Conservation (phyloP, 2,797 vertebrate species). For the Myripristis murdjan region DNA sequence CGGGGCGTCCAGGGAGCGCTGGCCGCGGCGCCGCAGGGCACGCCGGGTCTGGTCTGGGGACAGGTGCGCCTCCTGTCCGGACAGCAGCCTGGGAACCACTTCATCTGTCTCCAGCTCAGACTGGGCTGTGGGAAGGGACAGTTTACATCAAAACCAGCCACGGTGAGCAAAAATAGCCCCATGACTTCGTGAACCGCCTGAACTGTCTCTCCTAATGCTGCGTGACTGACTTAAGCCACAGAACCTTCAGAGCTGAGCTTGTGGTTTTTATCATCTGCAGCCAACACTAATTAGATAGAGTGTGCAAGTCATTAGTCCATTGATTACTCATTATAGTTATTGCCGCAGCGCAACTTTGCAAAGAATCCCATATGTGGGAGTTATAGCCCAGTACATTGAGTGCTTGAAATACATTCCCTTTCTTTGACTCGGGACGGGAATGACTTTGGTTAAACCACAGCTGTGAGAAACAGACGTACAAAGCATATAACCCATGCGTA, state of each 20-base stretch:
- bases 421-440: not conserved
- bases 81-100: conserved; percentile 79
- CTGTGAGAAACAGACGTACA: conserved; percentile 11
- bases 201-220: not conserved
- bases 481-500: conserved; percentile 5
- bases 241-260: conserved; percentile 18
- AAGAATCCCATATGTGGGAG: no score
- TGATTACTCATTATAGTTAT: not conserved
- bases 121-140: conserved; percentile 61
- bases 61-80: conserved; percentile 75
- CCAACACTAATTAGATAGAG: conserved; percentile 14
- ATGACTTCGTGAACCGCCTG: not conserved
- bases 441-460: conserved; percentile 21
- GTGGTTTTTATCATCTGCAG: conserved; percentile 6
- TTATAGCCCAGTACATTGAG: no score
- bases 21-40: conserved; percentile 64
- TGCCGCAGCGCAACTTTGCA: not conserved
- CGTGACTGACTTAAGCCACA: conserved; percentile 19
- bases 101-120: conserved; percentile 75
- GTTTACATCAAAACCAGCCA: conserved; percentile 29
- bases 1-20: conserved; percentile 41
- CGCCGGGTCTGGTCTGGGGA: conserved; percentile 48
- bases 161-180: not conserved
- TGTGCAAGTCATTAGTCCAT: conserved; percentile 17
- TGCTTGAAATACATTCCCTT: not conserved